A percentile compares a stretch with the other conserved stretches of the same genome.
Conservation (phyloP, 2,113 vertebrate species). For the Tretioscincus oriximinensis region DNA sequence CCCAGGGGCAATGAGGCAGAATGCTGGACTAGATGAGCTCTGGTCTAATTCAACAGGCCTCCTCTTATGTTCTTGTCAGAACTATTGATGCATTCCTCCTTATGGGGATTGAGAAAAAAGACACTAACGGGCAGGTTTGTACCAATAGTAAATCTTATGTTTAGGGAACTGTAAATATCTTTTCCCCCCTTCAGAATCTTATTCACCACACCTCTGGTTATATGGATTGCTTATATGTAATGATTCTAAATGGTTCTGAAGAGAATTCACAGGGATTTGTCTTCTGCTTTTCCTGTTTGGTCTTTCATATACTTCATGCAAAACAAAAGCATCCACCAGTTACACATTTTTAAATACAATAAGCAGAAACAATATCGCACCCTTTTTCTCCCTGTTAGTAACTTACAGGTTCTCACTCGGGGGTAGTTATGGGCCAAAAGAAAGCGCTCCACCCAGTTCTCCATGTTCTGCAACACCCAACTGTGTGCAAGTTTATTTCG, state of each 20-base stretch:
- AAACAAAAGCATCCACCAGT: background rate
- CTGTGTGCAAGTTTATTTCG: slow-evolving; percentile 98
- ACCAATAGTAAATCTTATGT: no score
- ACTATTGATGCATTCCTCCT: no score
- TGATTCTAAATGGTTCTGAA: background rate
- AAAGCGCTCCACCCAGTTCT: slow-evolving; percentile 98
- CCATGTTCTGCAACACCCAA: slow-evolving; percentile 99
- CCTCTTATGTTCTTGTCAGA: no score
- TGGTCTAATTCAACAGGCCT: no score
- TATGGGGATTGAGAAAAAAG: no score
- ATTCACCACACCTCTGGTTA: background rate
- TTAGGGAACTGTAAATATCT: no score
- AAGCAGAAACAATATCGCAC: background rate
- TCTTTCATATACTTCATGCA: background rate
- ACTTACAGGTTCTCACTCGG: slow-evolving; percentile 96
- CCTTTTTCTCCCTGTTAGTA: slow-evolving; percentile 8
- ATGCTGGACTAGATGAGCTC: no score
- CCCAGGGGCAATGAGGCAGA: no score
- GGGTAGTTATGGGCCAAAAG: slow-evolving; percentile 98
- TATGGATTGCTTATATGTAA: background rate
- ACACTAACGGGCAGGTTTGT: no score
- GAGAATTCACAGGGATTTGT: background rate
- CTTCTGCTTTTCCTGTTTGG: background rate
- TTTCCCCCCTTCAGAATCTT: no score
- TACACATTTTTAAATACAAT: background rate